Conservation (phyloP, 2,113 vertebrate species). For the Apodemus sylvaticus region DNA sequence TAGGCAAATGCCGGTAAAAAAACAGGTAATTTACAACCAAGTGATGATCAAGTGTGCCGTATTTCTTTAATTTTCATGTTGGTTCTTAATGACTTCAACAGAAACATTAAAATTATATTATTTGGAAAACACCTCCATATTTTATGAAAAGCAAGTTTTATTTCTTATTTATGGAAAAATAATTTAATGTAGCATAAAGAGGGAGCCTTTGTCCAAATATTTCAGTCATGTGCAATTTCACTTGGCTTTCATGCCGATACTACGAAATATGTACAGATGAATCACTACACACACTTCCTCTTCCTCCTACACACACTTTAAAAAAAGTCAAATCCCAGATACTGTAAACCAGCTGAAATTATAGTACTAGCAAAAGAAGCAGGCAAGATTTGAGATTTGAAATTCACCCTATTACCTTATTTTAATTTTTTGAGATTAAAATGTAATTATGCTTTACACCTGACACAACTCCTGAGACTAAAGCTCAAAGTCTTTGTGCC, state of each 20-base stretch:
- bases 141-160: neutral
- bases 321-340: neutral
- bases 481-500: neutral
- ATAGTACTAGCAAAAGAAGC: neutral
- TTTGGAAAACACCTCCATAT: neutral
- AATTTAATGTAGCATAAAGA: neutral
- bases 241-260: neutral
- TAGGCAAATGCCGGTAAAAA: conserved; percentile 28
- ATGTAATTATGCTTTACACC: neutral
- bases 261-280: neutral
- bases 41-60: neutral
- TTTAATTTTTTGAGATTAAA: neutral
- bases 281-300: neutral
- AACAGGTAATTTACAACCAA: neutral
- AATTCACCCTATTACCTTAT: neutral
- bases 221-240: neutral
- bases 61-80: neutral
- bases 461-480: neutral
- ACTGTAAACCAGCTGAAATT: neutral
- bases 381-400: neutral
- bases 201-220: neutral
- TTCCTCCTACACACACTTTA: neutral
- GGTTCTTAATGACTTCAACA: neutral
- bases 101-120: conserved; percentile 27
- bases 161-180: neutral